Conservation (phyloP, 2,888 invertebrate species). For the Meghimatium bilineatum region DNA sequence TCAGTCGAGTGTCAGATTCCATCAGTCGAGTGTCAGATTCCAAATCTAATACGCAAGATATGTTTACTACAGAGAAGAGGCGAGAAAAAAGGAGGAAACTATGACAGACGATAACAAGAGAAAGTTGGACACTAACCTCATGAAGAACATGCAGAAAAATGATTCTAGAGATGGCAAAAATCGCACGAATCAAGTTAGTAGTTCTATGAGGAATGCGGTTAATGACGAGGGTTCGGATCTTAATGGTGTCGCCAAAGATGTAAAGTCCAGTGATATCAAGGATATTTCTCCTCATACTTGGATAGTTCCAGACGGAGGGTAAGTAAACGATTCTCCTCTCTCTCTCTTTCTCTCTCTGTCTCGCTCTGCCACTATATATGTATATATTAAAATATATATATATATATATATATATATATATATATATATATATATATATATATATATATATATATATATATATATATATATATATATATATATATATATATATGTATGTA, state of each 20-base stretch:
- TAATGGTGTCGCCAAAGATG: neutral
- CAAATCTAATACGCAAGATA: too few species aligned
- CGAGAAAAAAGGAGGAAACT: neutral
- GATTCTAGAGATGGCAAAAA: neutral
- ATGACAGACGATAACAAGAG: neutral
- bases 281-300: neutral
- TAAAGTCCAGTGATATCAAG: neutral
- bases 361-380: neutral
- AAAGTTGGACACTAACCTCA: neutral
- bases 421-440: too few species aligned
- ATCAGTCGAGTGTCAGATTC: too few species aligned
- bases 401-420: neutral
- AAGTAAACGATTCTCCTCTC: neutral
- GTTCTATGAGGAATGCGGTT: neutral
- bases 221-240: neutral
- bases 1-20: too few species aligned
- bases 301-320: constrained; percentile 27
- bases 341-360: neutral
- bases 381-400: neutral
- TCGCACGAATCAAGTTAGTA: neutral
- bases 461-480: too few species aligned
- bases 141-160: neutral
- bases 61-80: too few species aligned
- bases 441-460: too few species aligned
- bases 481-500: too few species aligned